Evolutionary conservation across 64 coral and sea anemone genomes (phyloP).

Genomic region (Exaiptasia diaphana): DNA sequence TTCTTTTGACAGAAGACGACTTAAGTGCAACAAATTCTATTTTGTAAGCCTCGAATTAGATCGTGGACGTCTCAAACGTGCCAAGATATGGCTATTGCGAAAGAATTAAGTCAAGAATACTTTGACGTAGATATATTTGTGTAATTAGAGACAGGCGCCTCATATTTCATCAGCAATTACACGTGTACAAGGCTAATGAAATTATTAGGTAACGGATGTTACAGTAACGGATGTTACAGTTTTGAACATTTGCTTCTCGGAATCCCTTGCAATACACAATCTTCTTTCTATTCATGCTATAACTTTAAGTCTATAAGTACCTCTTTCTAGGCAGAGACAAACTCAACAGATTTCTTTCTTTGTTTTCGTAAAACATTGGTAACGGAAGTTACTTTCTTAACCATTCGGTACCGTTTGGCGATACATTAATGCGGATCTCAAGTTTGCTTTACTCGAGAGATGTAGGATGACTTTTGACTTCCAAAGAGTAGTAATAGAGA

Average conservation of each 20-base stretch:
- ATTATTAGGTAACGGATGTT: not conserved
- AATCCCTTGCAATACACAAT: not conserved
- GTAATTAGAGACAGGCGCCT: too few relatives aligned
- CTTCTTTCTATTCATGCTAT: not conserved
- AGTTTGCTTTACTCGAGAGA: too few relatives aligned
- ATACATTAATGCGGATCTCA: not conserved
- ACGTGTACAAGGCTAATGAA: not conserved
- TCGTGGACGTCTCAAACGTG: too few relatives aligned
- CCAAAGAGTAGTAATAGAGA: too few relatives aligned
- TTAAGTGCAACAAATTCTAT: too few relatives aligned
- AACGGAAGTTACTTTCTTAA: not conserved
- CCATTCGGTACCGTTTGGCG: not conserved
- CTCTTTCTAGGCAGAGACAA: not conserved
- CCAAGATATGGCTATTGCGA: too few relatives aligned
- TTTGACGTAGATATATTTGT: too few relatives aligned
- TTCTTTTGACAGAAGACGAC: too few relatives aligned
- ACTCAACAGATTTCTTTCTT: not conserved
- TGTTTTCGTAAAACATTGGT: not conserved
- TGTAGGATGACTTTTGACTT: too few relatives aligned
- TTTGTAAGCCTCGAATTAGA: too few relatives aligned
- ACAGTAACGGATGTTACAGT: constrained; percentile 11
- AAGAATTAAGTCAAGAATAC: too few relatives aligned
- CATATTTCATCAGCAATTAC: not conserved
- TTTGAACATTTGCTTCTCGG: not conserved
- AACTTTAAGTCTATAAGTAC: not conserved